A percentile compares a stretch with the other conserved stretches of the same genome.
These are phyloP conservation scores for Triplophysa siluroides DNA, from an alignment of 2,113 vertebrate species.

Conservation along the genomic window DNA sequence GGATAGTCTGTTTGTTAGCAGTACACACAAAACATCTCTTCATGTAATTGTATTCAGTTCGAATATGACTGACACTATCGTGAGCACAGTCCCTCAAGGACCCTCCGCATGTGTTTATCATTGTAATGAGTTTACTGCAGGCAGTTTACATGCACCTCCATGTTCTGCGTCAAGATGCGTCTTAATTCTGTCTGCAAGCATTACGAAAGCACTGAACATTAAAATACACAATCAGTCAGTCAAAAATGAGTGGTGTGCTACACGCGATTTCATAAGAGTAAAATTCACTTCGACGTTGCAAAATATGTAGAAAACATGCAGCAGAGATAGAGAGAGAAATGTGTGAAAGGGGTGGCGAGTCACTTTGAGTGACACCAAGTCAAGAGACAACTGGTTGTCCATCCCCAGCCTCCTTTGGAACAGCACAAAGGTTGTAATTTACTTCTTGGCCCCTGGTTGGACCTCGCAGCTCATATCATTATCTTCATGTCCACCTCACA, in stretches of 20 bases:
- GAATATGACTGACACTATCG: constrained; percentile 4
- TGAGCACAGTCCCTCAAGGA: background rate
- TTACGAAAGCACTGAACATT: constrained; percentile 38
- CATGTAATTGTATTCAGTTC: background rate
- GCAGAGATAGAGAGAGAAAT: constrained; percentile 35
- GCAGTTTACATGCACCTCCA: constrained; percentile 37
- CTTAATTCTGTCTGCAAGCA: constrained; percentile 35
- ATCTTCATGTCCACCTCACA: constrained; percentile 30
- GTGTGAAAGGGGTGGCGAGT: constrained; percentile 12
- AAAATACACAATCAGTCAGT: constrained; percentile 29
- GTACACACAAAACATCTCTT: constrained; percentile 9
- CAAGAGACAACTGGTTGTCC: constrained; percentile 35
- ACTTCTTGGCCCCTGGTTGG: constrained; percentile 26
- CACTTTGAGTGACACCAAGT: constrained; percentile 20
- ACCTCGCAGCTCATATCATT: constrained; percentile 1
- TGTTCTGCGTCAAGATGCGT: constrained; percentile 21
- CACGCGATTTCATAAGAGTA: constrained; percentile 41
- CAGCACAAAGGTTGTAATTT: constrained; percentile 30
- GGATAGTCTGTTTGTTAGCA: constrained; percentile 57
- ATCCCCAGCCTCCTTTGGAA: constrained; percentile 37
- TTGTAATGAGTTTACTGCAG: constrained; percentile 30
- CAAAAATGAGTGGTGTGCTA: constrained; percentile 44
- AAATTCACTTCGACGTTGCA: constrained; percentile 36
- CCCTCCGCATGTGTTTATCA: constrained; percentile 11
- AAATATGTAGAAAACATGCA: constrained; percentile 55